Evolutionary conservation across 2,113 vertebrate genomes (phyloP).

Genomic region (Pyxicephalus adspersus): DNA sequence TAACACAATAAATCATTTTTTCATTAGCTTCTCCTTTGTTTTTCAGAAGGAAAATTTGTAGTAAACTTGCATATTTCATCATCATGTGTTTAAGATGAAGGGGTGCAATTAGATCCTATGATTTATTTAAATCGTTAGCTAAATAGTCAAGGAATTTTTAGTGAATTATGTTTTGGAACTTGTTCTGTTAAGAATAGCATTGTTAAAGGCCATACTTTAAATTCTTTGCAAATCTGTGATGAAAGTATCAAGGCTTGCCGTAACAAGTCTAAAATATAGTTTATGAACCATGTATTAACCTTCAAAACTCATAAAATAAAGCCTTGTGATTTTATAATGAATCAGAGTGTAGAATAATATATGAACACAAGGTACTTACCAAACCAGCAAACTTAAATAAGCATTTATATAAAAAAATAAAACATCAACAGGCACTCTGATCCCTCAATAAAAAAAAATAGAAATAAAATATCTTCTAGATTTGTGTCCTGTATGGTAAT

Average conservation of each 20-base stretch:
- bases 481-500: no score
- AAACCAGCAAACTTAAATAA: not conserved
- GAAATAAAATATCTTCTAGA: no score
- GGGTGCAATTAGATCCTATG: not conserved
- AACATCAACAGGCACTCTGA: no score
- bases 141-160: constrained; percentile 25
- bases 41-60: no score
- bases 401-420: not conserved
- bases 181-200: constrained; percentile 43
- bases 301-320: not conserved
- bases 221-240: constrained; percentile 52
- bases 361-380: not conserved
- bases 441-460: no score
- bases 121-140: not conserved
- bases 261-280: constrained; percentile 43
- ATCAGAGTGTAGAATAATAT: constrained; percentile 14
- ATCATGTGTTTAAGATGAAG: not conserved
- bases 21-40: no score
- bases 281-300: constrained; percentile 45
- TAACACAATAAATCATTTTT: no score
- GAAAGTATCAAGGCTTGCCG: constrained; percentile 42
- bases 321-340: constrained; percentile 24
- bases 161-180: constrained; percentile 31
- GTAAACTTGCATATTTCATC: not conserved
- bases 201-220: constrained; percentile 46